Evolutionary conservation across 2,113 vertebrate species (phyloP).

Genomic region (Boleophthalmus pectinirostris): DNA sequence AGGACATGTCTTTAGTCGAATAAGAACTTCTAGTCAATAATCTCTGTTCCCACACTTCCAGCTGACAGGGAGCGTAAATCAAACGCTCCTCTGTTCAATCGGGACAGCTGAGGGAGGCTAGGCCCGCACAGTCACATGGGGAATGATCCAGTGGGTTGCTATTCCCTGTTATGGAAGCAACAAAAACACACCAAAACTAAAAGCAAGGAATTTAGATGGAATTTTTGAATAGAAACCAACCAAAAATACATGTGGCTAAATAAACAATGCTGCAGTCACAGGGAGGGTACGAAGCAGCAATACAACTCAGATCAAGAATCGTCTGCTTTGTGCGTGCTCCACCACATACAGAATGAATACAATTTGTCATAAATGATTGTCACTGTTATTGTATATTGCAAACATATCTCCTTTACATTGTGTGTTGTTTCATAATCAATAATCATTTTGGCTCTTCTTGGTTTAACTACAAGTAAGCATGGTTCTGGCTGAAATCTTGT

Average conservation of each 20-base stretch:
- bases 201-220: conserved; percentile 16
- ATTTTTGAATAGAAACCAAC: conserved; percentile 9
- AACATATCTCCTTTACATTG: conserved; percentile 21
- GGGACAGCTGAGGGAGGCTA: conserved; percentile 46
- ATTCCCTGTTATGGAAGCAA: conserved; percentile 59
- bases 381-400: conserved; percentile 37
- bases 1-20: too few relatives aligned
- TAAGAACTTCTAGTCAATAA: not conserved
- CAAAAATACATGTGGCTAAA: conserved; percentile 58
- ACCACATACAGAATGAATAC: conserved; percentile 1
- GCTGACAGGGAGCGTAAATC: conserved; percentile 46
- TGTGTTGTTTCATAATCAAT: conserved; percentile 8
- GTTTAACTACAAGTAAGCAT: conserved; percentile 13
- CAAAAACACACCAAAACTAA: conserved; percentile 24
- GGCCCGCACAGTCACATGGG: conserved; percentile 34
- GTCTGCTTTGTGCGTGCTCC: conserved; percentile 24
- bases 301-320: conserved; percentile 42
- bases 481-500: conserved; percentile 14
- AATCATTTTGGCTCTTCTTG: not conserved
- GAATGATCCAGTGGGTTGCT: conserved; percentile 45
- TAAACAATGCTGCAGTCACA: conserved; percentile 50
- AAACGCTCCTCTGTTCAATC: conserved; percentile 29
- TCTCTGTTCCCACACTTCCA: conserved; percentile 54
- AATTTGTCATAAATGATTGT: not conserved
- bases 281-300: conserved; percentile 42